phyloP scores from a whole-genome alignment of 2,888 invertebrate species.

The Drosophila multiciliata region DNA sequence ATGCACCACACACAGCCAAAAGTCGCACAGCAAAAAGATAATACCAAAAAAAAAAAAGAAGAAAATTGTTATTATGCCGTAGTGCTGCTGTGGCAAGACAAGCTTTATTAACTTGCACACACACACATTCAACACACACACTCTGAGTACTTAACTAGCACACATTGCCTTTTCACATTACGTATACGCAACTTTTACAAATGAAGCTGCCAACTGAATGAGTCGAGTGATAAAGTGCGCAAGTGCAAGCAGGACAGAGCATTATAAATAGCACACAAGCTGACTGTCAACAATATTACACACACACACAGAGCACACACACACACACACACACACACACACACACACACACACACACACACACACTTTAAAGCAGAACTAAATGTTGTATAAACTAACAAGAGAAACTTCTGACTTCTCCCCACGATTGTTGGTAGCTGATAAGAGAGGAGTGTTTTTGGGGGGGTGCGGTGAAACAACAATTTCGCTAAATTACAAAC shows the following conservation, averaged over 20 bases:
- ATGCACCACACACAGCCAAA: slow-evolving; percentile 52
- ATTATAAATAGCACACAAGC: slow-evolving; percentile 36
- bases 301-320: slow-evolving; percentile 8
- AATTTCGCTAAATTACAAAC: slow-evolving; percentile 78
- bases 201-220: slow-evolving; percentile 62
- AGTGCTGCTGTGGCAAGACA: slow-evolving; percentile 54
- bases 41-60: slow-evolving; percentile 14
- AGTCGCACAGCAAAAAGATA: slow-evolving; percentile 24
- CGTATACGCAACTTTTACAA: slow-evolving; percentile 71
- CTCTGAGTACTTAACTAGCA: slow-evolving; percentile 39
- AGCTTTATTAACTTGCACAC: slow-evolving; percentile 57
- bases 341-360: slow-evolving; percentile 1
- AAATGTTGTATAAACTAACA: slow-evolving; percentile 46
- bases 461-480: slow-evolving; percentile 29
- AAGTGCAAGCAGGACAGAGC: slow-evolving; percentile 31
- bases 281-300: slow-evolving; percentile 38
- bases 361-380: background rate
- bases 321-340: slow-evolving; percentile 10
- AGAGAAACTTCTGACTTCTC: slow-evolving; percentile 52
- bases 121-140: slow-evolving; percentile 22
- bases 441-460: slow-evolving; percentile 43
- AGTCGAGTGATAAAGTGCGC: slow-evolving; percentile 45
- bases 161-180: slow-evolving; percentile 52
- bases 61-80: slow-evolving; percentile 54
- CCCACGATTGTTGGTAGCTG: slow-evolving; percentile 63